These are phyloP conservation scores for Tachypleus tridentatus DNA, from an alignment of 1,140 invertebrate genomes.

Conservation along the genomic window DNA sequence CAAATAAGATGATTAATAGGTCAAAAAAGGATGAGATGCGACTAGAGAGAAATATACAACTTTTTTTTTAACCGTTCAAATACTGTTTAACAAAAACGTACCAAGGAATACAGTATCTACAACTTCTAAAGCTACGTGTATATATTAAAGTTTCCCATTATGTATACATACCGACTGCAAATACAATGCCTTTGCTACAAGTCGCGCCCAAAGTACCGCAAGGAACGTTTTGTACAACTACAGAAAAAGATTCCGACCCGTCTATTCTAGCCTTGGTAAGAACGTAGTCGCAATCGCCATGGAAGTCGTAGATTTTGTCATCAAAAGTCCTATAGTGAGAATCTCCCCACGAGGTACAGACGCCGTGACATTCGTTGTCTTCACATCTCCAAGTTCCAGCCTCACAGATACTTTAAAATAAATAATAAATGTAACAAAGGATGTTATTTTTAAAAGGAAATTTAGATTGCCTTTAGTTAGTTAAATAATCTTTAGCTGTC, in stretches of 20 bases:
- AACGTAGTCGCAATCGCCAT: slow-evolving; percentile 75
- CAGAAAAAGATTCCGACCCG: slow-evolving; percentile 27
- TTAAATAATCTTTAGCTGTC: too few relatives aligned
- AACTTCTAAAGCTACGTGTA: too few relatives aligned
- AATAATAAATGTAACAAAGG: too few relatives aligned
- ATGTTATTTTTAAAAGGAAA: too few relatives aligned
- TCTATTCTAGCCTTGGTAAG: slow-evolving; percentile 53
- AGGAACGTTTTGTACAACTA: slow-evolving; percentile 52
- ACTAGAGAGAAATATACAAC: too few relatives aligned
- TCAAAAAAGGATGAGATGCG: too few relatives aligned
- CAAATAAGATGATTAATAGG: too few relatives aligned
- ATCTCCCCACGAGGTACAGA: slow-evolving; percentile 70
- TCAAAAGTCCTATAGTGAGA: slow-evolving; percentile 81
- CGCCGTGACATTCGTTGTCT: slow-evolving; percentile 39
- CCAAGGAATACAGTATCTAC: too few relatives aligned
- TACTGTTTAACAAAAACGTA: too few relatives aligned
- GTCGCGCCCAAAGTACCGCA: slow-evolving; percentile 74
- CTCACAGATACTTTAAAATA: slow-evolving; percentile 38
- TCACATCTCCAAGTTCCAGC: slow-evolving; percentile 34
- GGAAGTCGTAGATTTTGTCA: slow-evolving; percentile 67
- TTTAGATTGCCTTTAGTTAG: too few relatives aligned
- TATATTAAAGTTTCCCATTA: too few relatives aligned
- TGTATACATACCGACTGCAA: slow-evolving; percentile 25
- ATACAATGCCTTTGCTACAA: slow-evolving; percentile 67
- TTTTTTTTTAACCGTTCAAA: too few relatives aligned